Conservation (phyloP, 64 coral and sea anemone species). For the Porites lutea region DNA sequence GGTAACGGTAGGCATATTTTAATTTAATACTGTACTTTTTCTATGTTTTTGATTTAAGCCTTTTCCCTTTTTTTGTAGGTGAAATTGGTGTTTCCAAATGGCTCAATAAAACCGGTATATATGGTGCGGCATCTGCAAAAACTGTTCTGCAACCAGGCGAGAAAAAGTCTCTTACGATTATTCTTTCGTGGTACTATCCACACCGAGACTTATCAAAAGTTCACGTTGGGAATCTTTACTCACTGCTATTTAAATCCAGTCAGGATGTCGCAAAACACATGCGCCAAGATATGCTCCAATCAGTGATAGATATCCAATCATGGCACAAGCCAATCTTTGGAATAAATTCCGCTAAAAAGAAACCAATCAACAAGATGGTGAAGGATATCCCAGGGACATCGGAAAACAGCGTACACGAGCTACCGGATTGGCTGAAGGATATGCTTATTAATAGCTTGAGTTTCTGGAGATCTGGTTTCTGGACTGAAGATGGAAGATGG, state of each 20-base stretch:
- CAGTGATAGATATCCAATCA: slow-evolving; percentile 42
- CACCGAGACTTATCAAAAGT: slow-evolving; percentile 82
- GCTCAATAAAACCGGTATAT: slow-evolving; percentile 55
- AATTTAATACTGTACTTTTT: background rate
- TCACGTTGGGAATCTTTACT: slow-evolving; percentile 84
- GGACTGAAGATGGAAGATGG: slow-evolving; percentile 87
- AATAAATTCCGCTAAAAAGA: slow-evolving; percentile 9
- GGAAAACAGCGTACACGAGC: slow-evolving; percentile 46
- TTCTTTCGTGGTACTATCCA: slow-evolving; percentile 94
- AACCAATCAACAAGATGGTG: slow-evolving; percentile 9
- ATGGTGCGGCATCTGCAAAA: slow-evolving; percentile 71
- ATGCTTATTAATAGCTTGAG: slow-evolving; percentile 90
- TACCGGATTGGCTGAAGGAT: slow-evolving; percentile 87
- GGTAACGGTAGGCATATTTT: too few relatives aligned
- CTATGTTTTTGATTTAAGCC: background rate
- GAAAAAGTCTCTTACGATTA: slow-evolving; percentile 83
- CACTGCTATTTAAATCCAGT: slow-evolving; percentile 76
- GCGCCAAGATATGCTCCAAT: slow-evolving; percentile 74
- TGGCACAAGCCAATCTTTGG: slow-evolving; percentile 54
- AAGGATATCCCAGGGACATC: slow-evolving; percentile 43
- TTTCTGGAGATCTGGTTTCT: slow-evolving; percentile 91
- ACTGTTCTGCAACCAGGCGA: slow-evolving; percentile 74
- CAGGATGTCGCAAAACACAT: slow-evolving; percentile 79
- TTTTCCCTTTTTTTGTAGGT: slow-evolving; percentile 25
- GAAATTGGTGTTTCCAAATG: slow-evolving; percentile 11